phyloP scores from a whole-genome alignment of 2,888 invertebrate species.

The Autographa gamma region DNA sequence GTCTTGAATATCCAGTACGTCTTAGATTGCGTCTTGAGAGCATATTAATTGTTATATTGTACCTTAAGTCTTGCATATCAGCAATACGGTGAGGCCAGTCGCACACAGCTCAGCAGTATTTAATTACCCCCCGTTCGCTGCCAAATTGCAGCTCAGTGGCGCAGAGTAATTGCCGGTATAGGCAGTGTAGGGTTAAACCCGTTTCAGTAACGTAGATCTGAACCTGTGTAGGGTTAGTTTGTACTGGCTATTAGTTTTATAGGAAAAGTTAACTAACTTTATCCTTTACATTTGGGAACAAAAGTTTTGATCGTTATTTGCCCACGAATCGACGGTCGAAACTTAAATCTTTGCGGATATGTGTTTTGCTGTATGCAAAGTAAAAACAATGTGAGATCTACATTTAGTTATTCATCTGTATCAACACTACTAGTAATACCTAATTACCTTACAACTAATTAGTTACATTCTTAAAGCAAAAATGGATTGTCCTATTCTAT shows the following conservation, averaged over 20 bases:
- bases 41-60: conserved; percentile 2
- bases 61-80: neutral
- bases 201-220: conserved; percentile 22
- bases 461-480: too few species aligned
- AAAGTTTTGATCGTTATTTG: too few species aligned
- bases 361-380: too few species aligned
- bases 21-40: neutral
- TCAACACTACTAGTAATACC: too few species aligned
- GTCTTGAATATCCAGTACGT: neutral
- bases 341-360: too few species aligned
- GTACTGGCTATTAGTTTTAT: neutral
- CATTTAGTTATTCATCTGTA: too few species aligned
- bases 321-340: too few species aligned
- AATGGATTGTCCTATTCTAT: too few species aligned
- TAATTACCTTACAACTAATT: too few species aligned
- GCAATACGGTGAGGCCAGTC: conserved; percentile 17
- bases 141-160: conserved; percentile 51
- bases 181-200: conserved; percentile 32
- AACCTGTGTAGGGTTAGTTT: conserved; percentile 27
- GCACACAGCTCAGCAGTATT: conserved; percentile 44
- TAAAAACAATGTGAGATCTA: too few species aligned
- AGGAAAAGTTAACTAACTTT: neutral
- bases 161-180: conserved; percentile 49
- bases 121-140: conserved; percentile 43
- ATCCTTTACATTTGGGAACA: too few species aligned